Base-by-base conservation (phyloP, 2,888 invertebrate genomes). In the Muschampia plurimacula region DNA sequence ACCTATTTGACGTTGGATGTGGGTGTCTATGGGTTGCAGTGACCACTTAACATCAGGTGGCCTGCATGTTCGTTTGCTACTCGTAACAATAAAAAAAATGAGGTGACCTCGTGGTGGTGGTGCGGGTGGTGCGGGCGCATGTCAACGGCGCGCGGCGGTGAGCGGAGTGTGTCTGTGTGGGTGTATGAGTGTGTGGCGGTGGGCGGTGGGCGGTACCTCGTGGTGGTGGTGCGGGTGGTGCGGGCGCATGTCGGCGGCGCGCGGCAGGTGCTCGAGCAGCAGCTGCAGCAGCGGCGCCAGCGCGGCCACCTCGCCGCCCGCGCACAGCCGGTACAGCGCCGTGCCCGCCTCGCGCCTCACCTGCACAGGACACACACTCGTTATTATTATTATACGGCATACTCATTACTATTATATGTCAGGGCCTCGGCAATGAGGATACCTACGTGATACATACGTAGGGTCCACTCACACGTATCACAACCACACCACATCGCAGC, bases 291-390 rank as follows among this genome's bases (percentile, higher is more conserved):
- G 95, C 49, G 98, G 97, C 67, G 97, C 97, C 73, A 97, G 94
- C 55, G 97, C 94, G 44, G 95, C 95, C 71, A 96, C 95, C 78
- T 95, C 95, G 75, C 96, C 96, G 69, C 95, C 96, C 1, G 98
- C 97, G 86, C 98, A 98, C 67, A 98, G 95, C 67, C 97, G 96
- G 89, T 99, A 98, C n/a, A 99, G 94, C 0, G 98, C 98, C 68
- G 98, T 97, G 87, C 98, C 98, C 0, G 98, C 98, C 88, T 99
- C 99, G 69, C 98, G 96, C 15, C 99, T 95, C 0, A 99, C 98
- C 78, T 97, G 49, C 10, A 59, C 57, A 22, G 22, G 22, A 22
- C 22, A 22, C 22, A 22, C 22, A 22, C 22, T 22, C 22, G 22
- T 22, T 22, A 22, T 22, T 22, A 22, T 22, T 22, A 22, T 22